Evolutionary conservation across 2,797 vertebrate species (phyloP), one percentile per base, ranked within the genome.

Genomic region (Calcarius lapponicus): DNA sequence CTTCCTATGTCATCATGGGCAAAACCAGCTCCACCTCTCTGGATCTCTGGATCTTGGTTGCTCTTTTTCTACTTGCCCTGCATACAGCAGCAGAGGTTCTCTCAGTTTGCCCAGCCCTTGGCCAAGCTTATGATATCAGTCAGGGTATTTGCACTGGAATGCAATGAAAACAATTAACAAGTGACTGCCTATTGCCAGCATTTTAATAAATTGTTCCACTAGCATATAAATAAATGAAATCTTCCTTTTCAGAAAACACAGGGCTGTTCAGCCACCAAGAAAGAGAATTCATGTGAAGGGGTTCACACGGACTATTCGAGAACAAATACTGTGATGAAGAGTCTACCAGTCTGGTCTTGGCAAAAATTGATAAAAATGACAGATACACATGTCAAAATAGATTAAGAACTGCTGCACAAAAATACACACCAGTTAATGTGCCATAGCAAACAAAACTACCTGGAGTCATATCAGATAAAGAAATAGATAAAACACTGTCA

Each of bases 291-390:
- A 36, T 24, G 7, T 40, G 21, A 73, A 87, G 26, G 54, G 45
- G 58, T 36, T 96, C 93, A 72, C 50, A 34, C 29, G 93, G 56
- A 81, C 60, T 50, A 60, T 86, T 82, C 48, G 32, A 83, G 66
- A 96, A 91, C 40, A 90, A 96, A 93, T 79, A 87, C 32, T 40
- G 19, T 87, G 36, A 96, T 74, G 80, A 78, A 96, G 34, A 94
- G 88, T 91, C 56, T 86, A 62, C 79, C 58, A 92, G 81, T 47
- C 76, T 51, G 40, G 26, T 88, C 66, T 86, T 80, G 38, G 82
- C 56, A 85, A 90, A 94, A 92, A 95, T 71, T 96, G 93, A 96
- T 96, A 72, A 96, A 97, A 96, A 95, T 90, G 45, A 97, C 80
- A 95, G 72, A 92, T 91, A 85, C 50, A n/a, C 60, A 60, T 84